Percentiles rank a stretch among this genome's conserved stretches.
phyloP scores from a whole-genome alignment of 2,113 vertebrate species.

The Hiodon tergisus region DNA sequence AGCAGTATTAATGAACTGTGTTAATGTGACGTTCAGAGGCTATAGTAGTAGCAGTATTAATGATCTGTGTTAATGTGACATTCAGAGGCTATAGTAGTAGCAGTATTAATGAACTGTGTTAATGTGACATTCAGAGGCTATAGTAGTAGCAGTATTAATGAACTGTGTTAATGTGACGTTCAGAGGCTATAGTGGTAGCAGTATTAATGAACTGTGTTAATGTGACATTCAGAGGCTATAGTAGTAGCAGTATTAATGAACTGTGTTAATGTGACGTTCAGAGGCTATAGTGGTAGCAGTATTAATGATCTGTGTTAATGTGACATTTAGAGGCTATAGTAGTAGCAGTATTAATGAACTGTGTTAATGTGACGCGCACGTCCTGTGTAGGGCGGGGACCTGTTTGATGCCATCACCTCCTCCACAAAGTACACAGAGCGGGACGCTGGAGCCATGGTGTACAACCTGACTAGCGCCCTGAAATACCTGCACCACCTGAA shows the following conservation, averaged over 20 bases:
- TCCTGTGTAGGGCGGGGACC: slow-evolving; percentile 78
- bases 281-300: too few species aligned
- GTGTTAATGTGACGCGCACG: slow-evolving; percentile 4
- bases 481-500: slow-evolving; percentile 88
- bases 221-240: neutral
- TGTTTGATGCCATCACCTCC: slow-evolving; percentile 96
- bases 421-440: slow-evolving; percentile 94
- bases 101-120: neutral
- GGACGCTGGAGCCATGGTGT: slow-evolving; percentile 94
- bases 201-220: neutral
- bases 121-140: slow-evolving; percentile 1
- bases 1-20: too few species aligned
- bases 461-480: slow-evolving; percentile 86
- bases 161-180: neutral
- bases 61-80: neutral
- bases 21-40: neutral
- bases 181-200: neutral
- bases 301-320: too few species aligned
- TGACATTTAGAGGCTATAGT: neutral
- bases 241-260: neutral
- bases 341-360: neutral
- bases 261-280: neutral
- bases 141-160: too few species aligned
- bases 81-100: neutral
- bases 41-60: neutral